Base-by-base conservation (phyloP, 2,113 vertebrate genomes). In the Chauna torquata region DNA sequence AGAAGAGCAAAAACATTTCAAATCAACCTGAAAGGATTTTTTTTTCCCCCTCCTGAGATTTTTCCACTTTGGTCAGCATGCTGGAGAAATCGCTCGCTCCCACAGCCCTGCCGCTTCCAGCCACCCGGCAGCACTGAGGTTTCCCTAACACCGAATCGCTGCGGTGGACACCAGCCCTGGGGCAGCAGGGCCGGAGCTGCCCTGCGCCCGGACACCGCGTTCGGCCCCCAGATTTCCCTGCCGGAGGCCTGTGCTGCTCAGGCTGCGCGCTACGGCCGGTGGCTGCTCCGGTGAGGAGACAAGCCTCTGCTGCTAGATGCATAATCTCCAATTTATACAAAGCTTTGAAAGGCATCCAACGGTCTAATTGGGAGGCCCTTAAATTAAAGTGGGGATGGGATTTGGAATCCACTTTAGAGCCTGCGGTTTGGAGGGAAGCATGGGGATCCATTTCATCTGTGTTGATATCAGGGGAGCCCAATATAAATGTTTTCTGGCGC, bases 401-500 rank as follows among this genome's bases (percentile, higher is more conserved):
- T 89, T 91, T 97, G 95, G 91, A 96, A 96, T 95, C 92, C 80
- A 87, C 95, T 95, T 94, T 79, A 96, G 94, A 97, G 95, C 86
- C 83, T 97, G 95, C 1, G 86, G 94, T 96, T 95, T 92, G 92
- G 86, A 97, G 86, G 80, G 83, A 94, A 96, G 88, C 74, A 86
- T 54, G 83, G 77, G 78, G 94, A 96, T 91, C 96, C 89, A 94
- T 96, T 95, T 96, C 86, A 96, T 96, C 94, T 96, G 57, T 91
- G 91, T 82, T 96, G 86, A 91, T 92, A 94, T 70, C 86, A 82
- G 76, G 89, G 52, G 86, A 92, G 81, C 74, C 81, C 86, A 97
- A 95, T 84, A 94, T 54, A 94, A 94, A 94, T 91, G 91, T 92
- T 95, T 94, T 94, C 92, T 92, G 91, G 95, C 10, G 1, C 88